Conservation (phyloP, 2,797 vertebrate species). For the Agapornis canus region DNA sequence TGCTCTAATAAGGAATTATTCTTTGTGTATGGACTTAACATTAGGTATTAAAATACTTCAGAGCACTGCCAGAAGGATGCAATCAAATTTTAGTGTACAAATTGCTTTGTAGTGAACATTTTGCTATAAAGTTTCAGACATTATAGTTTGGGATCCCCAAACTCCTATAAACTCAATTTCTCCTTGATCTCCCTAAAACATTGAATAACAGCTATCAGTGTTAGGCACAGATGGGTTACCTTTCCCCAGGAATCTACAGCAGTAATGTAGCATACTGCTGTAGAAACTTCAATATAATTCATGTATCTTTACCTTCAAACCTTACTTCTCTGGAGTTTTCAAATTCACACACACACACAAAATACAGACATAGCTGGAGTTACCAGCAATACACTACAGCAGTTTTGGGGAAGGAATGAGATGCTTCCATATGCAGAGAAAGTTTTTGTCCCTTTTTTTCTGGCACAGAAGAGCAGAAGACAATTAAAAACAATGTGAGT, state of each 20-base stretch:
- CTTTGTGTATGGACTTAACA: not conserved
- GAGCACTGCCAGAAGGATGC: not conserved
- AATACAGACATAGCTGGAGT: not conserved
- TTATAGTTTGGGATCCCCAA: conserved; percentile 82
- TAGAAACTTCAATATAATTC: not conserved
- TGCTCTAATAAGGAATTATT: not conserved
- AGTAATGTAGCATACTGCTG: not conserved
- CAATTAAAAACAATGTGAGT: not conserved
- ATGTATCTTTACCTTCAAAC: not conserved
- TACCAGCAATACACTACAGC: not conserved
- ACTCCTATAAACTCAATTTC: conserved; percentile 79
- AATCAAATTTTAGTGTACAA: not conserved
- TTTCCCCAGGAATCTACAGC: not conserved
- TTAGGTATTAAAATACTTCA: not conserved
- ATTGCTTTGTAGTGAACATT: not conserved
- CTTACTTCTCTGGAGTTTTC: not conserved
- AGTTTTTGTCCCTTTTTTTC: not conserved
- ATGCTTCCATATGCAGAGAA: not conserved
- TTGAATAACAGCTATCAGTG: not conserved
- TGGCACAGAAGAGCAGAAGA: not conserved
- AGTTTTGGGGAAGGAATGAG: not conserved
- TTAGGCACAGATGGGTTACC: not conserved
- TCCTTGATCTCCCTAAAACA: conserved; percentile 74
- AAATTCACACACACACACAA: not conserved
- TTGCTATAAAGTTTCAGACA: conserved; percentile 57